Conservation (phyloP, 2,797 vertebrate species). For the Oreochromis mossambicus region DNA sequence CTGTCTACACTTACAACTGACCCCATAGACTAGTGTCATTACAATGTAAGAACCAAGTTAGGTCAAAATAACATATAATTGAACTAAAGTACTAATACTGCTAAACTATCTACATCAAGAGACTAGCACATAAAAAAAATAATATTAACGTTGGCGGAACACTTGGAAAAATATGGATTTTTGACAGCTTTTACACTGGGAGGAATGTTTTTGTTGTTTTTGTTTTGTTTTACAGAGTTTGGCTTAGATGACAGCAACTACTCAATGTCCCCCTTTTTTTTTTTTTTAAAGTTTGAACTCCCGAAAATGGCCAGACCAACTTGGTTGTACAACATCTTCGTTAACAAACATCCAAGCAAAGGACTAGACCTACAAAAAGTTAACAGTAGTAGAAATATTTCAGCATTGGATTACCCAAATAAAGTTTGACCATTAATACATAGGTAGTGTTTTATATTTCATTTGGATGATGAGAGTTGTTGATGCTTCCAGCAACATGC, state of each 20-base stretch:
- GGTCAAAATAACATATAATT: neutral
- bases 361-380: constrained; percentile 2
- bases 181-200: neutral
- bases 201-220: neutral
- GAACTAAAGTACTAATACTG: neutral
- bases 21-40: neutral
- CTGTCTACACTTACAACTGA: neutral
- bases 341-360: constrained; percentile 4
- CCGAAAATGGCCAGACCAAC: neutral
- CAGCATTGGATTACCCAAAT: constrained; percentile 44
- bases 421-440: constrained; percentile 39
- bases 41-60: neutral
- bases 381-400: neutral
- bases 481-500: constrained; percentile 53
- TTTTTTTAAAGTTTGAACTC: neutral
- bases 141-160: neutral
- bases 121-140: neutral
- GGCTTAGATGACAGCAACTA: neutral
- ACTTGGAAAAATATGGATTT: neutral
- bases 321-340: neutral
- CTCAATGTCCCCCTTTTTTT: neutral
- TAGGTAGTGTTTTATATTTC: constrained; percentile 60
- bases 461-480: constrained; percentile 24
- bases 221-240: neutral
- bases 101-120: neutral